These are phyloP conservation scores for Clarias batrachus DNA, from an alignment of 2,113 vertebrate species.

Conservation along the genomic window DNA sequence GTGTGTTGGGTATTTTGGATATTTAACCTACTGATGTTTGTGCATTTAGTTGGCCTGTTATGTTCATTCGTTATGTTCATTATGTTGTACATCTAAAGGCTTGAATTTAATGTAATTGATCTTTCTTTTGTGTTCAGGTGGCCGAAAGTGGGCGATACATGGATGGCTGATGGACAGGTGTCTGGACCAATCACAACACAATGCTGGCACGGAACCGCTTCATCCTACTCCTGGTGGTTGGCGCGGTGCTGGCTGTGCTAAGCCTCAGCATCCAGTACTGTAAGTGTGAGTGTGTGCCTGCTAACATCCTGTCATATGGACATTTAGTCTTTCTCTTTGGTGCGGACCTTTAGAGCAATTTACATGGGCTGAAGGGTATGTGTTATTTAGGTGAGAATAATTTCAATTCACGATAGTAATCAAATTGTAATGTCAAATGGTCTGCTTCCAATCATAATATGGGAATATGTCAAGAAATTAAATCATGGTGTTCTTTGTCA, in stretches of 20 bases:
- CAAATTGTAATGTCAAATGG: neutral
- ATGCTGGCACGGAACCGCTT: slow-evolving; percentile 96
- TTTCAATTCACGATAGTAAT: neutral
- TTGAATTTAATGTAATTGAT: neutral
- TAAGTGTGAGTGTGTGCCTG: slow-evolving; percentile 25
- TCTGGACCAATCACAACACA: slow-evolving; percentile 70
- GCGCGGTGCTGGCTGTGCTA: slow-evolving; percentile 83
- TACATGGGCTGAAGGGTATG: neutral
- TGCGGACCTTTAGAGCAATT: neutral
- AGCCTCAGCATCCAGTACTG: slow-evolving; percentile 88
- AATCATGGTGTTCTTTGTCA: neutral
- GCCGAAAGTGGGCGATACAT: slow-evolving; percentile 66
- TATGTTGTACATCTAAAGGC: neutral
- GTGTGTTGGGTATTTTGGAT: neutral
- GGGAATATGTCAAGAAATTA: neutral
- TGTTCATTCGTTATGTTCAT: neutral
- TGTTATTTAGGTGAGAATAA: neutral
- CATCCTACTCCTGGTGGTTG: slow-evolving; percentile 89
- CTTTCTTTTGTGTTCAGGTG: slow-evolving; percentile 39
- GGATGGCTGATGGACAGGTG: slow-evolving; percentile 75
- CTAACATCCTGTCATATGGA: neutral
- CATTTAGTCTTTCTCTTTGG: neutral
- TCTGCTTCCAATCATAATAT: neutral
- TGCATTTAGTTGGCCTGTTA: neutral
- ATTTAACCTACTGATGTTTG: neutral